Percentiles rank a stretch among this genome's conserved stretches.
These are phyloP conservation scores for Galeopterus variegatus DNA, from an alignment of 2,113 vertebrate species.

Conservation along the genomic window DNA sequence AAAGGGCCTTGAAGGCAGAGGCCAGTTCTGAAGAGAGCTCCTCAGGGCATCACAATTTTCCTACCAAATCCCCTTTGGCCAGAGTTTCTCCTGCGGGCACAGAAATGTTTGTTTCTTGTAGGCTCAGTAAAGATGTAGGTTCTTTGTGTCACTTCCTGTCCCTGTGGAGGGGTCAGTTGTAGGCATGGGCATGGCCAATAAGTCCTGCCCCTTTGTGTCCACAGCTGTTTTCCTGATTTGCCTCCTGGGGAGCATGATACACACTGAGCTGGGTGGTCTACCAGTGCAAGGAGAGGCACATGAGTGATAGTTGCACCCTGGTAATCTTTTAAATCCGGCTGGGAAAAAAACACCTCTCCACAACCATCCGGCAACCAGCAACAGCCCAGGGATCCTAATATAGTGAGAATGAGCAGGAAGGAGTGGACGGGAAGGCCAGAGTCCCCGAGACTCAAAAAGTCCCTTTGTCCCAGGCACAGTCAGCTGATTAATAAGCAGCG, in stretches of 20 bases:
- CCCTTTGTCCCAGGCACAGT: slow-evolving; percentile 78
- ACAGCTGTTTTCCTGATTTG: slow-evolving; percentile 71
- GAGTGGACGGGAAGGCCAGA: slow-evolving; percentile 77
- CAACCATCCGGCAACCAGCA: not conserved
- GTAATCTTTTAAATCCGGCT: slow-evolving; percentile 84
- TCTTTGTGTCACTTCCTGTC: not conserved
- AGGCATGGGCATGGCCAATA: not conserved
- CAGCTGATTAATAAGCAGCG: slow-evolving; percentile 69
- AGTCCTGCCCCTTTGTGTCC: not conserved
- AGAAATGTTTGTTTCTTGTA: not conserved
- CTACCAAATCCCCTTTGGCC: not conserved
- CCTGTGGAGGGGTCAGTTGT: not conserved
- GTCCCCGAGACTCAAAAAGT: slow-evolving; percentile 75
- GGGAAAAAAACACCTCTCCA: slow-evolving; percentile 31
- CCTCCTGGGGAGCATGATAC: slow-evolving; percentile 42
- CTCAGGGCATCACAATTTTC: not conserved
- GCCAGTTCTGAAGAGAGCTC: not conserved
- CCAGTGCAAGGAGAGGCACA: slow-evolving; percentile 79
- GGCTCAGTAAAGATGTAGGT: not conserved
- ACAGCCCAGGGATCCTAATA: slow-evolving; percentile 65
- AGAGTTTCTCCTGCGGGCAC: not conserved
- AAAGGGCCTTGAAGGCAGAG: not conserved
- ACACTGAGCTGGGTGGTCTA: slow-evolving; percentile 55
- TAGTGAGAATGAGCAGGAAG: slow-evolving; percentile 63
- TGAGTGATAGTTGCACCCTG: slow-evolving; percentile 63